Evolutionary conservation across 2,113 vertebrate species (phyloP).

Genomic region (Solea solea): DNA sequence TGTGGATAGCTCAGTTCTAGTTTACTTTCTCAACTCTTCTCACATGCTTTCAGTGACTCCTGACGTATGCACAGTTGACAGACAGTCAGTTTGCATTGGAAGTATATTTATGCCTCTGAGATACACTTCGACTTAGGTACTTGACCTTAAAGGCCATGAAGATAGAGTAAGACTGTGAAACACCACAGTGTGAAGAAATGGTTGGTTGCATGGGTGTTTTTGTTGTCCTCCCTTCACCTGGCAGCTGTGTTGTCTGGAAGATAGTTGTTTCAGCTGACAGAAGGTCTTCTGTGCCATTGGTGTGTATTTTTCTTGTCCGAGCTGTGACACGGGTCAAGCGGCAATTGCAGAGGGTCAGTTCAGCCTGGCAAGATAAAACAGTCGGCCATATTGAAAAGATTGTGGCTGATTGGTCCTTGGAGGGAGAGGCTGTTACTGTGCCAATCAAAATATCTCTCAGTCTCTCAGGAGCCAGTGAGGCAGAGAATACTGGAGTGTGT

Average conservation of each 20-base stretch:
- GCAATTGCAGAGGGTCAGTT: constrained; percentile 65
- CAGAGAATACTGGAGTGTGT: constrained; percentile 30
- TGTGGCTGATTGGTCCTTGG: constrained; percentile 62
- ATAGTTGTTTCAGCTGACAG: constrained; percentile 30
- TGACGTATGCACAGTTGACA: too few relatives aligned
- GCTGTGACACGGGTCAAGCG: constrained; percentile 64
- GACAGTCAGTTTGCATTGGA: background rate
- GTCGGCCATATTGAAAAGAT: constrained; percentile 70
- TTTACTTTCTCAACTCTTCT: too few relatives aligned
- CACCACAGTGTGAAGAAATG: background rate
- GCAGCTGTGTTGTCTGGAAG: constrained; percentile 18
- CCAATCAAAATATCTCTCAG: constrained; percentile 60
- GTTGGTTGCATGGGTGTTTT: background rate
- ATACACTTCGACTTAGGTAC: background rate
- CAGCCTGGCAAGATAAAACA: constrained; percentile 55
- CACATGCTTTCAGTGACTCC: too few relatives aligned
- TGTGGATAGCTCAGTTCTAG: too few relatives aligned
- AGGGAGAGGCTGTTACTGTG: constrained; percentile 68
- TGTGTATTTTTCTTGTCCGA: constrained; percentile 56
- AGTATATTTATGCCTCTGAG: background rate
- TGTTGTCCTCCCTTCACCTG: constrained; percentile 10
- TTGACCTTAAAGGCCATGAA: background rate
- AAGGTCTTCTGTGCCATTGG: constrained; percentile 15
- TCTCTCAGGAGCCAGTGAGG: constrained; percentile 14
- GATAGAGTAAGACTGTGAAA: background rate